These are phyloP conservation scores for Lepus timidus DNA, from an alignment of 2,113 vertebrate genomes.

Conservation along the genomic window DNA sequence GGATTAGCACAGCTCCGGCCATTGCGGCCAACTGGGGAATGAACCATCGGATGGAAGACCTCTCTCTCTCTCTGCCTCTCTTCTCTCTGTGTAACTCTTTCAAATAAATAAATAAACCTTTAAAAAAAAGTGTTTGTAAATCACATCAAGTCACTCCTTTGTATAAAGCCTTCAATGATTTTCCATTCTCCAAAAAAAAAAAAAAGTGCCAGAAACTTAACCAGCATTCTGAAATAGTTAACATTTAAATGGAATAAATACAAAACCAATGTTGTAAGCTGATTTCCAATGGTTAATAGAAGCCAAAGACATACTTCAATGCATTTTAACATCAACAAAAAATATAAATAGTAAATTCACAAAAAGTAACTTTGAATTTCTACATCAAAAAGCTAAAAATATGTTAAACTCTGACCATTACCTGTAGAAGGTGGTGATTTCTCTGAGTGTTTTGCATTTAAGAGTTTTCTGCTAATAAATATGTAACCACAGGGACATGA, in stretches of 20 bases:
- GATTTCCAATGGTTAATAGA: constrained; percentile 1
- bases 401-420: constrained; percentile 80
- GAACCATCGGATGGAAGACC: too few relatives aligned
- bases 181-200: neutral
- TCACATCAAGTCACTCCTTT: constrained; percentile 27
- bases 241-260: constrained; percentile 52
- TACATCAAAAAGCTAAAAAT: constrained; percentile 43
- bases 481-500: constrained; percentile 98
- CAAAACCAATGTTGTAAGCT: constrained; percentile 32
- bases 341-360: constrained; percentile 26
- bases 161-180: constrained; percentile 2
- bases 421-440: constrained; percentile 92
- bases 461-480: constrained; percentile 98
- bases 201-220: neutral
- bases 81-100: too few relatives aligned
- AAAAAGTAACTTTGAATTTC: constrained; percentile 61
- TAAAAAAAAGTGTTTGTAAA: neutral
- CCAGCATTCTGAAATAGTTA: neutral
- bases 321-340: constrained; percentile 66
- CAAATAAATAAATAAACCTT: too few relatives aligned
- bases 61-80: too few relatives aligned
- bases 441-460: constrained; percentile 95
- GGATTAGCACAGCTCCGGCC: too few relatives aligned
- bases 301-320: neutral
- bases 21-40: too few relatives aligned